These are phyloP conservation scores for Tipula unca DNA, from an alignment of 2,888 invertebrate species.

Conservation along the genomic window DNA sequence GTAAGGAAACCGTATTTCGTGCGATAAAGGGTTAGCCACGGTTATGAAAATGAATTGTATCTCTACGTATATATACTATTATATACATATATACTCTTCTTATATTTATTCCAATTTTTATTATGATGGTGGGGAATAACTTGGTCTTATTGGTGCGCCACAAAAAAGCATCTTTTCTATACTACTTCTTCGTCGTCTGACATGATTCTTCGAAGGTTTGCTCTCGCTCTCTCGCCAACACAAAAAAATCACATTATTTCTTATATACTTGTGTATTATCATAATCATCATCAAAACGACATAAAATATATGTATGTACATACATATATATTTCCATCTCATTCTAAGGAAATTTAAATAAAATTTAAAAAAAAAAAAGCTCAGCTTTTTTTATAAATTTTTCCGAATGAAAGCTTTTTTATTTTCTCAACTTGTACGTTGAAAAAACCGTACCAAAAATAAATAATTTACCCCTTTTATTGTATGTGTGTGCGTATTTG, in stretches of 20 bases:
- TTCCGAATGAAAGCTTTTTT: neutral
- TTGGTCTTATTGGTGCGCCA: slow-evolving; percentile 45
- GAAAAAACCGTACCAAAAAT: neutral
- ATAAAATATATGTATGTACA: too few species aligned
- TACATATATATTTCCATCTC: neutral
- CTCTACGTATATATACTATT: neutral
- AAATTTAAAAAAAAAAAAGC: neutral
- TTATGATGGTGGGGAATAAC: slow-evolving; percentile 37
- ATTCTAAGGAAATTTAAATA: neutral
- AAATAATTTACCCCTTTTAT: neutral
- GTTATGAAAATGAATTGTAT: slow-evolving; percentile 32
- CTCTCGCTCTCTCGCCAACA: neutral
- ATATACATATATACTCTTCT: neutral
- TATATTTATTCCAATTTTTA: slow-evolving; percentile 15
- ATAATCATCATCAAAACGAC: neutral
- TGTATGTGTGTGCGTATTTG: too few species aligned
- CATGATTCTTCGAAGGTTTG: neutral
- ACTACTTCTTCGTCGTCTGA: slow-evolving; percentile 29
- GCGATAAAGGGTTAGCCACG: slow-evolving; percentile 46
- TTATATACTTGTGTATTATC: neutral
- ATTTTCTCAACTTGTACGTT: neutral
- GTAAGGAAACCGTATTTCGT: slow-evolving; percentile 43
- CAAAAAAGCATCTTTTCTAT: slow-evolving; percentile 41
- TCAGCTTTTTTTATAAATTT: neutral
- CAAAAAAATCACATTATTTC: neutral